phyloP scores from a whole-genome alignment of 1,140 invertebrate species.

The Polypedilum pembai region DNA sequence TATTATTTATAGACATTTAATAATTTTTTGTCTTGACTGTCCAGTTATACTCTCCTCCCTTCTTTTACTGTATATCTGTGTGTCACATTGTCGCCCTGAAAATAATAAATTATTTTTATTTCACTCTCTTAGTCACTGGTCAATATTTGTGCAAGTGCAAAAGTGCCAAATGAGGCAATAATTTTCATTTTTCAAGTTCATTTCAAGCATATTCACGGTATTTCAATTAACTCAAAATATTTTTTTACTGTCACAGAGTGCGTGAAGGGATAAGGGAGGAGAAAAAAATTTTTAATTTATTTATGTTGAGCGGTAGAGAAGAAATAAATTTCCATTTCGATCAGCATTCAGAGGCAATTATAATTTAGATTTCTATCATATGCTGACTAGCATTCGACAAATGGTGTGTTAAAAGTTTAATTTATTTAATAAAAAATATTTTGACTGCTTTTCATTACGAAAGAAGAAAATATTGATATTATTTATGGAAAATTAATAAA shows the following conservation, averaged over 20 bases:
- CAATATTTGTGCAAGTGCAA: conserved; percentile 1
- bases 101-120: neutral
- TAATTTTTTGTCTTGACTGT: conserved; percentile 4
- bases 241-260: neutral
- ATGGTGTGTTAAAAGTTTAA: conserved; percentile 24
- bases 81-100: conserved; percentile 15
- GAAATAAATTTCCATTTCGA: neutral
- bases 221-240: neutral
- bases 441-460: conserved; percentile 24
- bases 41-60: neutral
- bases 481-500: conserved; percentile 25
- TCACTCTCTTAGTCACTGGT: neutral
- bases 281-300: too few species aligned
- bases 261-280: too few species aligned
- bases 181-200: neutral
- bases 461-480: neutral
- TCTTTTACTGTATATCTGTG: neutral
- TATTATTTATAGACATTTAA: neutral
- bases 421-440: conserved; percentile 27
- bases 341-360: neutral
- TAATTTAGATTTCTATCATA: neutral
- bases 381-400: neutral
- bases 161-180: neutral
- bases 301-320: neutral
- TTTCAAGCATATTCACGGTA: neutral